A percentile compares a stretch with the other conserved stretches of the same genome.
These are phyloP conservation scores for Capitella teleta DNA, from an alignment of 1,140 invertebrate genomes.

Conservation along the genomic window DNA sequence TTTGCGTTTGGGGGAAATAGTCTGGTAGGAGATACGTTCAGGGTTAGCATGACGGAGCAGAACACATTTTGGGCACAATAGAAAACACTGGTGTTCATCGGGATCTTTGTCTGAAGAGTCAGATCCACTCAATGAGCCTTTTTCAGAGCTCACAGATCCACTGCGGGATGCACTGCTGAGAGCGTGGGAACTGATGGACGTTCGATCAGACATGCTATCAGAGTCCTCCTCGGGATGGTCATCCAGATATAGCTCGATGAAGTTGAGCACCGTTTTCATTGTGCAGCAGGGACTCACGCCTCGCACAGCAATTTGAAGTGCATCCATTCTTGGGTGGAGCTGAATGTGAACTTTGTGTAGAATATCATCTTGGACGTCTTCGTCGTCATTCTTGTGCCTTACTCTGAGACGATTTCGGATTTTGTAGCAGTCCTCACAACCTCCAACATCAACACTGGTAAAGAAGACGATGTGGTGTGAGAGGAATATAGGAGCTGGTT, in stretches of 20 bases:
- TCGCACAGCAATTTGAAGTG: slow-evolving; percentile 10
- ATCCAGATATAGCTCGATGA: slow-evolving; percentile 14
- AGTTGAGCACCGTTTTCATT: slow-evolving; percentile 13
- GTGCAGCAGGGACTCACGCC: slow-evolving; percentile 14
- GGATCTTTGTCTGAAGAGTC: slow-evolving; percentile 8
- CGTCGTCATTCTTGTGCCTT: background rate
- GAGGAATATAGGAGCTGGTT: slow-evolving; percentile 12
- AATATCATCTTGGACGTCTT: slow-evolving; percentile 11
- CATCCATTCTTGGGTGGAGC: slow-evolving; percentile 11
- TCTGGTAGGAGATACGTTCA: slow-evolving; percentile 10
- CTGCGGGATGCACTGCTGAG: slow-evolving; percentile 7
- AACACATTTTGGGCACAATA: slow-evolving; percentile 15
- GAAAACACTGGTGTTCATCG: slow-evolving; percentile 12
- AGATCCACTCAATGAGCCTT: slow-evolving; percentile 3
- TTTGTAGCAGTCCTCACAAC: slow-evolving; percentile 13
- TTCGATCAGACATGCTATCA: slow-evolving; percentile 4
- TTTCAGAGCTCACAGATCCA: slow-evolving; percentile 4
- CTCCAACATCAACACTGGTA: slow-evolving; percentile 12
- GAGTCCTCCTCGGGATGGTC: slow-evolving; percentile 13
- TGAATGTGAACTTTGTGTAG: slow-evolving; percentile 15
- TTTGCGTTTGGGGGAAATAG: slow-evolving; percentile 8
- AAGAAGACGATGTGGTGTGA: slow-evolving; percentile 15
- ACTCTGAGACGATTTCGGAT: slow-evolving; percentile 5
- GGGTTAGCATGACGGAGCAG: slow-evolving; percentile 13
- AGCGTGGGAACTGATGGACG: slow-evolving; percentile 9